A percentile compares a stretch with the other conserved stretches of the same genome.
Evolutionary conservation across 2,888 invertebrate genomes (phyloP).

Genomic region (Philhelius pedissequus): DNA sequence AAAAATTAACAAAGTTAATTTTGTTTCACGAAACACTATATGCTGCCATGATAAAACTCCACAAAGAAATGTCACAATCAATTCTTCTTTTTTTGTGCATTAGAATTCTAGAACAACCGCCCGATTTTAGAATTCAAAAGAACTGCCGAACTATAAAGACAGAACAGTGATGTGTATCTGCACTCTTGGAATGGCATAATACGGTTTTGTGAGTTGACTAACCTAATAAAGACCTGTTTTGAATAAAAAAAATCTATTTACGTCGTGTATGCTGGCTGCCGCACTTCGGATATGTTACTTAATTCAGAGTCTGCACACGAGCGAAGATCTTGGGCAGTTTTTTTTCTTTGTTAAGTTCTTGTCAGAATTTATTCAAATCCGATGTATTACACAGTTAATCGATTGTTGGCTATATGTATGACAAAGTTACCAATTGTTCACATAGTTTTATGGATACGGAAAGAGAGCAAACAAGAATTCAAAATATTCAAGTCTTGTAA

Average conservation of each 20-base stretch:
- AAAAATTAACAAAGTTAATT: slow-evolving; percentile 16
- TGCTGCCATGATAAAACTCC: background rate
- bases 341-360: background rate
- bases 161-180: slow-evolving; percentile 1
- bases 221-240: slow-evolving; percentile 62
- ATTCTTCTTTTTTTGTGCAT: background rate
- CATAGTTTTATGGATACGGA: slow-evolving; percentile 2
- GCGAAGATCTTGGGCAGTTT: slow-evolving; percentile 32
- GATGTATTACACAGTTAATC: slow-evolving; percentile 21
- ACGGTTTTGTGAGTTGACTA: slow-evolving; percentile 43
- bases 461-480: background rate
- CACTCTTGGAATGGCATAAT: background rate
- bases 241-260: slow-evolving; percentile 48
- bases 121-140: background rate
- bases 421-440: slow-evolving; percentile 47
- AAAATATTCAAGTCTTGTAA: background rate
- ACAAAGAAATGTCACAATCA: background rate
- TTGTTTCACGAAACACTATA: background rate
- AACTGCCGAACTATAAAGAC: background rate
- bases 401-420: slow-evolving; percentile 45
- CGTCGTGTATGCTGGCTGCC: background rate
- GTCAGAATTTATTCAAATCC: slow-evolving; percentile 44
- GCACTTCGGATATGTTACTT: slow-evolving; percentile 27
- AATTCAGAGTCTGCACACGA: slow-evolving; percentile 38
- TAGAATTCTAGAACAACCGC: background rate